phyloP scores from a whole-genome alignment of 2,797 vertebrate genomes.

The Esox masquinongy region DNA sequence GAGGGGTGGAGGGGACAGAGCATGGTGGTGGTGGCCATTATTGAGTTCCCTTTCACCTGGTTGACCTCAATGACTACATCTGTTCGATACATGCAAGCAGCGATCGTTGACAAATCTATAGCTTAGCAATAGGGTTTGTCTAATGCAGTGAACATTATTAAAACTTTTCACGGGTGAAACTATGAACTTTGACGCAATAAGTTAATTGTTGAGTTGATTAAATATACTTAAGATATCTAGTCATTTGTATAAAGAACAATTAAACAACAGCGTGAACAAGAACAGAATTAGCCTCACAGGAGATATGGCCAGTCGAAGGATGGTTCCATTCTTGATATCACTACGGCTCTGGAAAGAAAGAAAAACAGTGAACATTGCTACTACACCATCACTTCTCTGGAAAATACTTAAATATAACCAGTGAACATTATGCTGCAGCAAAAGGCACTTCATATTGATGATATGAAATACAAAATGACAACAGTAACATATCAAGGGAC shows the following conservation, averaged over 20 bases:
- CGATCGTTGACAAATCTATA: background rate
- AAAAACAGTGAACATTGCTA: background rate
- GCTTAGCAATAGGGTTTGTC: background rate
- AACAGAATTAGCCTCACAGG: slow-evolving; percentile 77
- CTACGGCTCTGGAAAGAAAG: slow-evolving; percentile 82
- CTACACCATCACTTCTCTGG: background rate
- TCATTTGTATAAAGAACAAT: background rate
- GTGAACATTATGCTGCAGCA: background rate
- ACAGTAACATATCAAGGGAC: background rate
- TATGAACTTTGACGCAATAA: background rate
- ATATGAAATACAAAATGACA: background rate
- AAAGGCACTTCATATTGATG: background rate
- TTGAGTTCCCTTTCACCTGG: background rate
- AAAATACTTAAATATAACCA: background rate
- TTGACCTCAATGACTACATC: background rate
- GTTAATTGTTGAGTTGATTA: background rate
- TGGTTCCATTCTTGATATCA: slow-evolving; percentile 97
- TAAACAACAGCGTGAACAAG: background rate
- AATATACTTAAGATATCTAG: background rate
- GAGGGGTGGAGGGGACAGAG: background rate
- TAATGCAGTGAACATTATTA: background rate
- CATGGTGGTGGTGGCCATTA: background rate
- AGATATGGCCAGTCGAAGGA: slow-evolving; percentile 93
- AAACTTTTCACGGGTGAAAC: background rate
- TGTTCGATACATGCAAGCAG: background rate